phyloP scores from a whole-genome alignment of 2,888 invertebrate genomes.

The Bellardia pandia region DNA sequence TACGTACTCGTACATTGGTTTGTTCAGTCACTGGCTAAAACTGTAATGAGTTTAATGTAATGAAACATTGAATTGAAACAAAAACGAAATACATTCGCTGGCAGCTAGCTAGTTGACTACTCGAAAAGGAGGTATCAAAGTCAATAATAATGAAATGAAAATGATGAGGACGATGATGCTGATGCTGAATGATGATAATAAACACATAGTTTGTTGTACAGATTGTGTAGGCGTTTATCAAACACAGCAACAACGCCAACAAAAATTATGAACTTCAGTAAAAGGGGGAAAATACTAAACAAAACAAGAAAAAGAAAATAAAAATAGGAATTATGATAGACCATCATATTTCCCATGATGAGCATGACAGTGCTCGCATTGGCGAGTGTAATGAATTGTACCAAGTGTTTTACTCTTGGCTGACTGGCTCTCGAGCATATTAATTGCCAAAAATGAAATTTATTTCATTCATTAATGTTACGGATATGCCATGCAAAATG shows the following conservation, averaged over 20 bases:
- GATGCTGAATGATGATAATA: conserved; percentile 46
- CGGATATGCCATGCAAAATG: conserved; percentile 80
- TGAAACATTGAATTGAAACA: conserved; percentile 58
- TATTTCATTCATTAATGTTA: conserved; percentile 82
- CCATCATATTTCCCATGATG: conserved; percentile 67
- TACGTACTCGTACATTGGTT: not conserved
- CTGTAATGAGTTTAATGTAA: conserved; percentile 66
- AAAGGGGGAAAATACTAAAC: conserved; percentile 22
- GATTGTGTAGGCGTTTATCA: conserved; percentile 69
- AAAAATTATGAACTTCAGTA: conserved; percentile 50
- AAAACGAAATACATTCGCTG: conserved; percentile 27
- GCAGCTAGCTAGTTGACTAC: not conserved
- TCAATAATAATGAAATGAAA: conserved; percentile 60
- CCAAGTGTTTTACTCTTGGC: conserved; percentile 39
- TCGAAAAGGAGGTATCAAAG: conserved; percentile 62
- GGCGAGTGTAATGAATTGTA: conserved; percentile 65
- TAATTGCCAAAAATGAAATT: conserved; percentile 83
- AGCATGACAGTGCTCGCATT: conserved; percentile 56
- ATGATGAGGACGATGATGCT: conserved; percentile 52
- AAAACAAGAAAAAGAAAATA: not conserved
- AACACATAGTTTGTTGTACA: conserved; percentile 59
- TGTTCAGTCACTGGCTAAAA: conserved; percentile 35
- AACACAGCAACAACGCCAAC: conserved; percentile 36
- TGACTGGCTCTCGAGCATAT: conserved; percentile 72
- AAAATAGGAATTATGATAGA: conserved; percentile 61